Percentiles rank a stretch among this genome's conserved stretches.
phyloP scores from a whole-genome alignment of 1,140 invertebrate genomes.

The Vollenhovia emeryi region DNA sequence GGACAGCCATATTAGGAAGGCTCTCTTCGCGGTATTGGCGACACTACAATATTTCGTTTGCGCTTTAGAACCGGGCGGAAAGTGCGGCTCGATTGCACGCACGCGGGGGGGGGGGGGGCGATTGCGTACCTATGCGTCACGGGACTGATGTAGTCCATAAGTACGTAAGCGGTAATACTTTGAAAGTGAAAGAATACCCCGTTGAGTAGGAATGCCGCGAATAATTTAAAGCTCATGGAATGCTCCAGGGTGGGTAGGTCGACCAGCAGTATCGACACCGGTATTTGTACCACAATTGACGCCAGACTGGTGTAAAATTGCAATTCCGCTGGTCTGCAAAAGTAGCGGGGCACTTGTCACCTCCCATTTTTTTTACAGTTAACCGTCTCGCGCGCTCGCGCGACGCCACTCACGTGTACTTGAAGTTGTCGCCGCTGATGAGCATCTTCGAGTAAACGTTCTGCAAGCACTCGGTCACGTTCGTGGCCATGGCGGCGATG shows the following conservation, averaged over 20 bases:
- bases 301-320: constrained; percentile 95
- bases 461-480: constrained; percentile 94
- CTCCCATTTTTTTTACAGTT: not conserved
- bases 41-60: constrained; percentile 89
- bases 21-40: constrained; percentile 94
- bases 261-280: constrained; percentile 90
- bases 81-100: not conserved
- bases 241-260: constrained; percentile 86
- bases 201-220: constrained; percentile 90
- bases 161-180: constrained; percentile 94
- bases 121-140: constrained; percentile 92
- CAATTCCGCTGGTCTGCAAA: constrained; percentile 91
- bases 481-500: constrained; percentile 92
- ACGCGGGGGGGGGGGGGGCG: constrained; percentile 28
- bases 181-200: constrained; percentile 95
- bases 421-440: constrained; percentile 92
- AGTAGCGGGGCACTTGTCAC: not conserved
- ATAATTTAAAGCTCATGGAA: constrained; percentile 85
- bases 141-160: constrained; percentile 95
- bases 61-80: not conserved
- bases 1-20: constrained; percentile 94
- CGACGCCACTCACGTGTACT: constrained; percentile 89
- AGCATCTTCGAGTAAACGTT: constrained; percentile 95
- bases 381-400: not conserved
- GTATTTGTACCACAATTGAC: constrained; percentile 92